Percentiles rank a stretch among this genome's conserved stretches.
Conservation (phyloP, 2,113 vertebrate species). For the Struthidea cinerea region DNA sequence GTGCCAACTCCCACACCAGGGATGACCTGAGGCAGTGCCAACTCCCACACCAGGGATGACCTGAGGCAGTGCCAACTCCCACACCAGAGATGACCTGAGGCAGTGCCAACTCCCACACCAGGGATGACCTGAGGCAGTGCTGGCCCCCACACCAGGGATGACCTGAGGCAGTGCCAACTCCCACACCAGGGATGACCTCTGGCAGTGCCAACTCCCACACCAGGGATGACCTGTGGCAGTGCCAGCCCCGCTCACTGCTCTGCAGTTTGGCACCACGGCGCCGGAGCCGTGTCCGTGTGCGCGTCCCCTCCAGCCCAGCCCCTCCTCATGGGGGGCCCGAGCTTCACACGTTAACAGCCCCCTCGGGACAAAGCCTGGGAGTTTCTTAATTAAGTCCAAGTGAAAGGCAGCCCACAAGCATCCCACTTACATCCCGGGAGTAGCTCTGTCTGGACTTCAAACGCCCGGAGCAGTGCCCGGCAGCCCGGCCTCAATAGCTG, state of each 20-base stretch:
- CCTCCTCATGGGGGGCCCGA: conserved; percentile 65
- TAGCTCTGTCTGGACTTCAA: conserved; percentile 60
- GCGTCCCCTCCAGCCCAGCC: conserved; percentile 59
- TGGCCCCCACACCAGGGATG: too few species aligned
- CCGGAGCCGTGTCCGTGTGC: conserved; percentile 48
- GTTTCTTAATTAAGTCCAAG: conserved; percentile 80
- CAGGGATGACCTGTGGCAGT: background rate
- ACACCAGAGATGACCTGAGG: background rate
- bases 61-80: background rate
- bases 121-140: background rate
- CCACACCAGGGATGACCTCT: conserved; percentile 12
- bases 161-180: background rate
- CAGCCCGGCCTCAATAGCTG: conserved; percentile 25
- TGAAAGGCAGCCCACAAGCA: conserved; percentile 72
- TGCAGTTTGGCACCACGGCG: conserved; percentile 67
- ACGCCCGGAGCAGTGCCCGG: conserved; percentile 9
- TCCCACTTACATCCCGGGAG: conserved; percentile 60
- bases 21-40: too few species aligned
- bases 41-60: background rate
- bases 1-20: too few species aligned
- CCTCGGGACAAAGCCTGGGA: conserved; percentile 73
- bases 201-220: background rate
- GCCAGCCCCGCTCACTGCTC: conserved; percentile 5
- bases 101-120: background rate
- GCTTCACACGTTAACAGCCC: conserved; percentile 54